A percentile compares a stretch with the other conserved stretches of the same genome.
Evolutionary conservation across 2,888 invertebrate genomes (phyloP).

Genomic region (Macaria notata): DNA sequence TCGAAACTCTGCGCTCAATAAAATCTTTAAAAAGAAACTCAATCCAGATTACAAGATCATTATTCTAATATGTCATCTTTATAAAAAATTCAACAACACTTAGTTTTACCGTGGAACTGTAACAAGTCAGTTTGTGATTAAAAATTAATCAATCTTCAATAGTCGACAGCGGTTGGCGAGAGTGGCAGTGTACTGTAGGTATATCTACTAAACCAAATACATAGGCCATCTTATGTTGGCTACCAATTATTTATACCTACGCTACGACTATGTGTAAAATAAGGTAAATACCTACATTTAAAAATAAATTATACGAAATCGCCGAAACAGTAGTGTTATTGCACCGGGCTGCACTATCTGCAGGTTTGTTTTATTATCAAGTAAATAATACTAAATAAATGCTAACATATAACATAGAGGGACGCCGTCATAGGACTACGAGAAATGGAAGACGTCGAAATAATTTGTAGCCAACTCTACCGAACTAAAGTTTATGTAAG

Average conservation of each 20-base stretch:
- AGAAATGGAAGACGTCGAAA: constrained; percentile 77
- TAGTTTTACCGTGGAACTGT: constrained; percentile 78
- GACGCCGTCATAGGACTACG: constrained; percentile 42
- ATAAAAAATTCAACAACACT: constrained; percentile 82
- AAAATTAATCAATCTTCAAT: constrained; percentile 50
- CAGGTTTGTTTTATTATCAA: constrained; percentile 42
- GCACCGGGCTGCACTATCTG: constrained; percentile 71
- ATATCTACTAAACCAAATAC: constrained; percentile 53
- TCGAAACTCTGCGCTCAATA: constrained; percentile 64
- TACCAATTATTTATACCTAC: constrained; percentile 72
- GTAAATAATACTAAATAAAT: constrained; percentile 29
- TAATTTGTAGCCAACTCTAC: constrained; percentile 80
- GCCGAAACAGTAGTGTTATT: constrained; percentile 69
- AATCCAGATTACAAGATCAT: constrained; percentile 83
- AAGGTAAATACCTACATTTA: constrained; percentile 55
- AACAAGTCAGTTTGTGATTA: constrained; percentile 78
- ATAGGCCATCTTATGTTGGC: constrained; percentile 77
- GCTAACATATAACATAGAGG: constrained; percentile 33
- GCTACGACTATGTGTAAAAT: constrained; percentile 36
- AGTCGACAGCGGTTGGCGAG: constrained; percentile 77
- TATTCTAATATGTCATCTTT: constrained; percentile 78
- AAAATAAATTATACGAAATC: constrained; percentile 63
- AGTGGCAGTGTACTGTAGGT: constrained; percentile 65
- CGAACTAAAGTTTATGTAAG: constrained; percentile 61
- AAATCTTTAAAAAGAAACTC: constrained; percentile 78